Percentiles rank a stretch among this genome's conserved stretches.
Evolutionary conservation across 2,888 invertebrate species (phyloP).

Genomic region (Didymodactylos carnosus): DNA sequence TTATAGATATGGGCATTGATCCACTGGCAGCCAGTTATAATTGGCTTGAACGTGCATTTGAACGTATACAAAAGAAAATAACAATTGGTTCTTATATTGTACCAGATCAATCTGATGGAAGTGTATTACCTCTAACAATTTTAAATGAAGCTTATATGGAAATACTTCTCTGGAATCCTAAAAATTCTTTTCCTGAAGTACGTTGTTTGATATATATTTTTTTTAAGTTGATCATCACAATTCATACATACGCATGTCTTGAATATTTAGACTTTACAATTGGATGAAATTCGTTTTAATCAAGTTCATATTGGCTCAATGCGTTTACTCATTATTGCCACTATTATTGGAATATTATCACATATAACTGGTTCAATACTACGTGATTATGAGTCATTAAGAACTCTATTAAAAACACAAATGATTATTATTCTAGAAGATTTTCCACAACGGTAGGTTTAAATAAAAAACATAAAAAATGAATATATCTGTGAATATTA

Average conservation of each 20-base stretch:
- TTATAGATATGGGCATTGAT: constrained; percentile 40
- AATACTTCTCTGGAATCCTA: constrained; percentile 56
- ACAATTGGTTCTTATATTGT: constrained; percentile 6
- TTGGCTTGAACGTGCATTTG: constrained; percentile 55
- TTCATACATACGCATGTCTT: too few relatives aligned
- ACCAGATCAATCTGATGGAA: too few relatives aligned
- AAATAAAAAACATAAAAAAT: too few relatives aligned
- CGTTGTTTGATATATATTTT: constrained; percentile 12
- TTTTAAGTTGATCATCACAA: neutral
- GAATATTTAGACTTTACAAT: constrained; percentile 49
- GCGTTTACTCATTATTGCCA: constrained; percentile 45
- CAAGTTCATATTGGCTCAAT: constrained; percentile 50
- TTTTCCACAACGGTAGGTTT: constrained; percentile 19
- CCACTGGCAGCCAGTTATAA: constrained; percentile 58
- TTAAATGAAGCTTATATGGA: constrained; percentile 64
- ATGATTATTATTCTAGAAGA: constrained; percentile 37
- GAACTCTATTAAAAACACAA: constrained; percentile 46
- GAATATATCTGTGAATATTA: constrained; percentile 17
- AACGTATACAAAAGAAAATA: constrained; percentile 23
- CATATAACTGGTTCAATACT: constrained; percentile 44
- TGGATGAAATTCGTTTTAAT: constrained; percentile 54
- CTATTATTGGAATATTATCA: constrained; percentile 53
- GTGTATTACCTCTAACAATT: constrained; percentile 40
- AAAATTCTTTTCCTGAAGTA: constrained; percentile 64
- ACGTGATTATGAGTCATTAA: constrained; percentile 2